A percentile compares a stretch with the other conserved stretches of the same genome.
phyloP scores from a whole-genome alignment of 2,797 vertebrate species.

The Helarctos malayanus region DNA sequence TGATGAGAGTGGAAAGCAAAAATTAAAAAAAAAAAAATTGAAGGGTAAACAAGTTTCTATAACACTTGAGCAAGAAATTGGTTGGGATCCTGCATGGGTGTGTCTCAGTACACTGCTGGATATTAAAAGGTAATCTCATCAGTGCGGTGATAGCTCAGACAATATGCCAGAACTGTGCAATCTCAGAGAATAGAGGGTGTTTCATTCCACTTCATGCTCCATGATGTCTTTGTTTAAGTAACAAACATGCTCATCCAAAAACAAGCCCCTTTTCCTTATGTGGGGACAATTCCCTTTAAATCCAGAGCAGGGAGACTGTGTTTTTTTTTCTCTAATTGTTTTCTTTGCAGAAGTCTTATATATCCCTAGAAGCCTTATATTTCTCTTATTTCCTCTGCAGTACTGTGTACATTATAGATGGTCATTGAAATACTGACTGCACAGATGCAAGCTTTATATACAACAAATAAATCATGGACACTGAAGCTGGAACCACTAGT shows the following conservation, averaged over 20 bases:
- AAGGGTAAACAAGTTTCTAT: constrained; percentile 68
- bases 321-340: neutral
- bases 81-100: constrained; percentile 11
- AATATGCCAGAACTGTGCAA: neutral
- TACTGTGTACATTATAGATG: no score
- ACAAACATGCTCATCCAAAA: constrained; percentile 1
- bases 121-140: constrained; percentile 53
- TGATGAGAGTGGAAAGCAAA: constrained; percentile 79
- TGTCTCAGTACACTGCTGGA: constrained; percentile 42
- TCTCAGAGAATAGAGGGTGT: neutral
- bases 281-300: neutral
- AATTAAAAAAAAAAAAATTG: constrained; percentile 60
- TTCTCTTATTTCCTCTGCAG: neutral
- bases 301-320: neutral
- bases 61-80: constrained; percentile 69
- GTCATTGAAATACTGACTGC: neutral
- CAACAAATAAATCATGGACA: neutral
- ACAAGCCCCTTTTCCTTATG: neutral
- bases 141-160: neutral
- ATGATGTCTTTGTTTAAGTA: neutral
- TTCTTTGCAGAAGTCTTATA: neutral
- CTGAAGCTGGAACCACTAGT: neutral
- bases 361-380: neutral
- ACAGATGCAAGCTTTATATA: neutral
- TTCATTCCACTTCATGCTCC: neutral